Conservation (phyloP, 2,113 vertebrate genomes). For the Nothocercus julius region DNA sequence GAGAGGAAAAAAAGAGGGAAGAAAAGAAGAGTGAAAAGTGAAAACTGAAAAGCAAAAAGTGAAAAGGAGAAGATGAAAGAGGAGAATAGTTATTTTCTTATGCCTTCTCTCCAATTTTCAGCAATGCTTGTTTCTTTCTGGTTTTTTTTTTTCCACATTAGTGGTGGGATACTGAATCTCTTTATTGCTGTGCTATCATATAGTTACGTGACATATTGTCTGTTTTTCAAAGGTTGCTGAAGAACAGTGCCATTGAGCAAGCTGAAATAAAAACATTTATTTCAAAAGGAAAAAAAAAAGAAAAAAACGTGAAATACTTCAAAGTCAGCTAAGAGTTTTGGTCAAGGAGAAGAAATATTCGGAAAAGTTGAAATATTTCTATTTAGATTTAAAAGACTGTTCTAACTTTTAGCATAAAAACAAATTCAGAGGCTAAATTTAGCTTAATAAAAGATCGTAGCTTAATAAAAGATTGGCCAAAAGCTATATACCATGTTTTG, state of each 20-base stretch:
- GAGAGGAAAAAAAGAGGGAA: accelerated
- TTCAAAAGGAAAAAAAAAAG: background rate
- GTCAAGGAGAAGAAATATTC: background rate
- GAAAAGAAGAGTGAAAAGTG: accelerated
- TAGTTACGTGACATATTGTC: background rate
- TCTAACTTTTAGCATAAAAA: background rate
- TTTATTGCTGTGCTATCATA: background rate
- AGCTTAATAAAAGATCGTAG: background rate
- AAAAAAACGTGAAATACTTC: background rate
- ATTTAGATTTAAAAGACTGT: background rate
- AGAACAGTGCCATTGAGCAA: background rate
- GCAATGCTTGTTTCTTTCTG: background rate
- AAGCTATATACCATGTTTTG: background rate
- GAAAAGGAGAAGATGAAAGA: too few relatives aligned
- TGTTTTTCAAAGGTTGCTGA: background rate
- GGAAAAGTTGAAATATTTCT: background rate
- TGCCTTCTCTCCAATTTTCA: background rate
- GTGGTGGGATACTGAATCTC: background rate
- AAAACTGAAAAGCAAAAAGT: too few relatives aligned
- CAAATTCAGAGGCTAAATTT: background rate
- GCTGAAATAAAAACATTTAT: background rate
- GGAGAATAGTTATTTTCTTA: background rate
- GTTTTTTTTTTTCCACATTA: background rate
- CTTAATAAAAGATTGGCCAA: background rate
- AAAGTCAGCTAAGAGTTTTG: background rate